Conservation (phyloP, 2,888 invertebrate species). For the Cistogaster globosa region DNA sequence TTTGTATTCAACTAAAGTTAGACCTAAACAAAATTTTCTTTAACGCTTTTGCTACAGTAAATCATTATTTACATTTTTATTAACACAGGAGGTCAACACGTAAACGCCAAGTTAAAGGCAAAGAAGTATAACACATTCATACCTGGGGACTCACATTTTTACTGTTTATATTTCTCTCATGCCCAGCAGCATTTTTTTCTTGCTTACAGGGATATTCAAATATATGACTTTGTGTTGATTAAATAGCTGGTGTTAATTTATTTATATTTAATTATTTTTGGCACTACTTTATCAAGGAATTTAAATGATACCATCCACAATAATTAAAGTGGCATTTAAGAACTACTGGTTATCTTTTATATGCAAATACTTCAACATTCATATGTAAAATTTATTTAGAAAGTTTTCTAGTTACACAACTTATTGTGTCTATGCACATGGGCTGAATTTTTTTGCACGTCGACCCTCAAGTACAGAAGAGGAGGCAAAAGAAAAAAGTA, state of each 20-base stretch:
- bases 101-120: slow-evolving; percentile 46
- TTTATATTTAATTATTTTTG: too few relatives aligned
- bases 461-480: not conserved
- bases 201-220: too few relatives aligned
- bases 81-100: slow-evolving; percentile 72
- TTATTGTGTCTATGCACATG: slow-evolving; percentile 44
- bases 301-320: too few relatives aligned
- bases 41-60: slow-evolving; percentile 74
- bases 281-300: too few relatives aligned
- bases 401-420: slow-evolving; percentile 25
- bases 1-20: not conserved
- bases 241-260: too few relatives aligned
- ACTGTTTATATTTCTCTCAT: too few relatives aligned
- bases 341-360: slow-evolving; percentile 13
- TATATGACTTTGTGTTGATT: too few relatives aligned
- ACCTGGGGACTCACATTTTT: not conserved
- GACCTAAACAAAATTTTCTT: slow-evolving; percentile 61
- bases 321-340: not conserved
- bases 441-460: slow-evolving; percentile 24
- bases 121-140: slow-evolving; percentile 1
- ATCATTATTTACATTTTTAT: slow-evolving; percentile 77
- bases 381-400: slow-evolving; percentile 24
- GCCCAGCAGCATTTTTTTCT: too few relatives aligned
- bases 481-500: not conserved
- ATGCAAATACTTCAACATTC: slow-evolving; percentile 36